phyloP scores from a whole-genome alignment of 1,140 invertebrate species.

The Euglossa dilemma region DNA sequence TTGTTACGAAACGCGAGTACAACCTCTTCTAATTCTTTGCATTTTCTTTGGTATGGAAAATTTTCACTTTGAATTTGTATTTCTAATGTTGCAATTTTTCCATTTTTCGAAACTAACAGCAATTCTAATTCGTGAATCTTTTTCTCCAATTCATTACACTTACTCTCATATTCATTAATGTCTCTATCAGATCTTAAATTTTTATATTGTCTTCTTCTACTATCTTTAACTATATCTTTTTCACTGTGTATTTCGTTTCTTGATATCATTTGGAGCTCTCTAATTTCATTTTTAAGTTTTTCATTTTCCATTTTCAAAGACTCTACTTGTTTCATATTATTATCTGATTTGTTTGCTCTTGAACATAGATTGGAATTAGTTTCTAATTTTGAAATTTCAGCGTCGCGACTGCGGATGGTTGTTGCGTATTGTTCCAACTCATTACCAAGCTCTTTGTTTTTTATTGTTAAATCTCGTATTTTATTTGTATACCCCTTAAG shows the following conservation, averaged over 20 bases:
- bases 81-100: slow-evolving; percentile 74
- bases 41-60: slow-evolving; percentile 74
- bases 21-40: slow-evolving; percentile 71
- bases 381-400: slow-evolving; percentile 33
- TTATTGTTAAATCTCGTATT: slow-evolving; percentile 49
- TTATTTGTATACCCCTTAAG: slow-evolving; percentile 23
- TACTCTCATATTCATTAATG: neutral
- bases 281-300: slow-evolving; percentile 11
- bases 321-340: neutral
- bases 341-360: slow-evolving; percentile 20
- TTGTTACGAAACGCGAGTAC: slow-evolving; percentile 62
- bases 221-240: slow-evolving; percentile 63
- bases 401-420: neutral
- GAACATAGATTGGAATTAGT: neutral
- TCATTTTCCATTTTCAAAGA: neutral
- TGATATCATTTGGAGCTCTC: slow-evolving; percentile 5
- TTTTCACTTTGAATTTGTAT: slow-evolving; percentile 72
- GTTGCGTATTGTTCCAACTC: slow-evolving; percentile 62
- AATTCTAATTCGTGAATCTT: slow-evolving; percentile 70
- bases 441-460: slow-evolving; percentile 68
- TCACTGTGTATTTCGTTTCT: slow-evolving; percentile 30
- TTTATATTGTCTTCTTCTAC: slow-evolving; percentile 67
- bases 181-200: slow-evolving; percentile 15
- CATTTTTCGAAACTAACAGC: slow-evolving; percentile 72
- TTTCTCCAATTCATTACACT: slow-evolving; percentile 58